phyloP scores from a whole-genome alignment of 2,888 invertebrate species.

The Junonia oenone region DNA sequence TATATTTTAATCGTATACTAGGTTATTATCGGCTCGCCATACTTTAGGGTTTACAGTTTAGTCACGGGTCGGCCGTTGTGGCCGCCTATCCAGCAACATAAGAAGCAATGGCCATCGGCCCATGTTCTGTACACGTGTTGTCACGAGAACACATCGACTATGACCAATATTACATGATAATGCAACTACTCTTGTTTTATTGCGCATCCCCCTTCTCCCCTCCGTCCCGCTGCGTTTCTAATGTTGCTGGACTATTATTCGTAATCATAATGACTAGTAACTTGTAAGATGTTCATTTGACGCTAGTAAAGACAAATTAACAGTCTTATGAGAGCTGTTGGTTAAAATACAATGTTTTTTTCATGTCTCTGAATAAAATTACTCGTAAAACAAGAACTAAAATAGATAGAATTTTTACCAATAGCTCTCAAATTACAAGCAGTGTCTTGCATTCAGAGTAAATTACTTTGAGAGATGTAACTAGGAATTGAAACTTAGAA shows the following conservation, averaged over 20 bases:
- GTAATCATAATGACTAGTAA: too few species aligned
- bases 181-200: neutral
- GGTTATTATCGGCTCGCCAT: conserved; percentile 7
- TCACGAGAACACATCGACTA: neutral
- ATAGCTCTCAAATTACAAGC: neutral
- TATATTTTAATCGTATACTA: conserved; percentile 13
- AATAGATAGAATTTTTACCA: too few species aligned
- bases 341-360: neutral
- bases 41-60: neutral
- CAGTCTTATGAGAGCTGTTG: neutral
- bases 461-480: neutral
- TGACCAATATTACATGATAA: conserved; percentile 4
- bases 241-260: neutral
- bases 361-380: neutral
- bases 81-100: neutral
- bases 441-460: neutral
- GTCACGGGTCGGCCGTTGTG: neutral
- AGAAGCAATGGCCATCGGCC: neutral
- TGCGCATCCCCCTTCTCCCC: neutral
- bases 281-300: neutral
- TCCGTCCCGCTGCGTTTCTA: neutral
- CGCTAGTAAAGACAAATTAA: neutral
- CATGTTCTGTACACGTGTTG: neutral
- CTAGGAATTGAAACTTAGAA: neutral
- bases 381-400: too few species aligned